Conservation (phyloP, 2,113 vertebrate species). For the Gambusia affinis region DNA sequence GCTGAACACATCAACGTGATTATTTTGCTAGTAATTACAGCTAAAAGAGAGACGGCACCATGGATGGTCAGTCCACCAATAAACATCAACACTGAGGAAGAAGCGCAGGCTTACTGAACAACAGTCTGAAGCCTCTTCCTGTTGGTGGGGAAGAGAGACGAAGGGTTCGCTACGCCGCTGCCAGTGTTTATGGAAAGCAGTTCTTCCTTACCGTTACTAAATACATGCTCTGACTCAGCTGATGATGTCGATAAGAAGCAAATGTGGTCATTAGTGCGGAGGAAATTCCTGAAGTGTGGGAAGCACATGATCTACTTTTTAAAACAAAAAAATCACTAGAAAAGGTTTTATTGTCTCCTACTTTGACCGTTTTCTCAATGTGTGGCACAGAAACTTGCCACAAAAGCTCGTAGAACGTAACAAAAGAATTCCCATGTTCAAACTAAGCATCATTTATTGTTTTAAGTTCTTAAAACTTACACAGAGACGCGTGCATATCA, state of each 20-base stretch:
- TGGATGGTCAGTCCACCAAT: no score
- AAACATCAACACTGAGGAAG: no score
- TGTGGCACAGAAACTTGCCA: no score
- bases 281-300: not conserved
- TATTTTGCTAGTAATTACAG: no score
- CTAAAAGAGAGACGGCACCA: no score
- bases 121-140: not conserved
- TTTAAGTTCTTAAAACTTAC: no score
- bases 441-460: no score
- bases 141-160: conserved; percentile 2
- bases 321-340: not conserved
- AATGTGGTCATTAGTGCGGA: not conserved
- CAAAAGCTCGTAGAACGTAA: no score
- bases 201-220: not conserved
- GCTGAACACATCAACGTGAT: no score
- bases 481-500: no score
- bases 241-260: not conserved
- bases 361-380: not conserved
- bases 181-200: not conserved
- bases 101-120: no score
- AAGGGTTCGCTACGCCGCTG: not conserved
- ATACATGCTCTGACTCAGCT: not conserved
- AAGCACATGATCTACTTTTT: not conserved
- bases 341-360: not conserved
- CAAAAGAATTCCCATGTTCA: no score